These are phyloP conservation scores for Myanophis thanlyinensis DNA, from an alignment of 2,113 vertebrate genomes.

Conservation along the genomic window DNA sequence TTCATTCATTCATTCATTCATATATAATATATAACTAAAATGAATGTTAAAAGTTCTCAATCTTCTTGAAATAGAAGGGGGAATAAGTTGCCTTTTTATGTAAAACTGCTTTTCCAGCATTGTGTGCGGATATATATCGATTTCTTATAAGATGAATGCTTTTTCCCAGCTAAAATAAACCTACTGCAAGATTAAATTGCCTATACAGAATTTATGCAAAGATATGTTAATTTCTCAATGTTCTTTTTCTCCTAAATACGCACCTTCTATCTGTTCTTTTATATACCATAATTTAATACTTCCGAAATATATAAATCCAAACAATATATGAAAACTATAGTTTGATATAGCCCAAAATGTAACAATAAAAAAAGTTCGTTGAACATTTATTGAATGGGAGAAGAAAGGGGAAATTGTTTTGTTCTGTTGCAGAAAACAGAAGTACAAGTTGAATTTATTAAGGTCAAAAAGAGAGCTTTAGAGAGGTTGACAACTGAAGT, in stretches of 20 bases:
- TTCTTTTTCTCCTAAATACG: neutral
- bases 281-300: neutral
- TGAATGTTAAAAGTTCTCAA: neutral
- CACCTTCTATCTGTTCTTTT: neutral
- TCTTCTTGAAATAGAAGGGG: neutral
- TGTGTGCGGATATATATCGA: neutral
- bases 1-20: no score
- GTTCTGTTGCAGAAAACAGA: constrained; percentile 58
- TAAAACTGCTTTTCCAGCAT: neutral
- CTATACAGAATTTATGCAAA: neutral
- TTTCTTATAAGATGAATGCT: neutral
- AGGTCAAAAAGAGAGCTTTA: constrained; percentile 80
- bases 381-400: neutral
- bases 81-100: neutral
- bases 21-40: no score
- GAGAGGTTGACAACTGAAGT: constrained; percentile 90
- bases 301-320: neutral
- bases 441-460: constrained; percentile 74
- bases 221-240: neutral
- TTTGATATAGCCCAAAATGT: neutral
- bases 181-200: no score
- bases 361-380: neutral
- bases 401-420: neutral
- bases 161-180: neutral
- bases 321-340: neutral